Evolutionary conservation across 2,113 vertebrate species (phyloP).

Genomic region (Caranx ignobilis): DNA sequence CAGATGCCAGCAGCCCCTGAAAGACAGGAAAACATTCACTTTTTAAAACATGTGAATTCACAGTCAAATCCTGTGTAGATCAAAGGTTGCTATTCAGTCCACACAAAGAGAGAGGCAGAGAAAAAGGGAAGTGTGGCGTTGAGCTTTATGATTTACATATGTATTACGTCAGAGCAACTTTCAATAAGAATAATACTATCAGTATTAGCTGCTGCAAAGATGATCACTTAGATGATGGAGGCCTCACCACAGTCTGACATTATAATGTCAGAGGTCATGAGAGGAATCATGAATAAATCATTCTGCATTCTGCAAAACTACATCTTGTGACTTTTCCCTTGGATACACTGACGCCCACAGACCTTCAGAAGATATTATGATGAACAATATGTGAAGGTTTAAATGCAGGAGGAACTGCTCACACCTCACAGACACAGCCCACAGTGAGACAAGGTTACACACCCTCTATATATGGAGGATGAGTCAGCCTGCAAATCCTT

Average conservation of each 20-base stretch:
- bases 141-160: conserved; percentile 17
- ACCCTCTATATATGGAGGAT: conserved; percentile 16
- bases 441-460: background rate
- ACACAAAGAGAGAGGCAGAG: background rate
- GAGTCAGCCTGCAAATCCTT: background rate
- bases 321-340: background rate
- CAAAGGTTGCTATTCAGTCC: background rate
- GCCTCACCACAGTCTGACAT: background rate
- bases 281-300: conserved; percentile 1
- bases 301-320: background rate
- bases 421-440: background rate
- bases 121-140: conserved; percentile 39
- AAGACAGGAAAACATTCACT: background rate
- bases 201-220: conserved; percentile 14
- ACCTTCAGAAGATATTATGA: background rate
- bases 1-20: background rate
- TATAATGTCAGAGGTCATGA: background rate
- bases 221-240: background rate
- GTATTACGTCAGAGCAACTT: background rate
- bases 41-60: conserved; percentile 6
- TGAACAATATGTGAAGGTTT: background rate
- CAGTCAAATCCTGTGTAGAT: conserved; percentile 21
- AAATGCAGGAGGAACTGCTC: background rate
- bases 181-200: background rate
- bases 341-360: background rate